Conservation (phyloP, 2,888 invertebrate species). For the Cataglyphis cursor region DNA sequence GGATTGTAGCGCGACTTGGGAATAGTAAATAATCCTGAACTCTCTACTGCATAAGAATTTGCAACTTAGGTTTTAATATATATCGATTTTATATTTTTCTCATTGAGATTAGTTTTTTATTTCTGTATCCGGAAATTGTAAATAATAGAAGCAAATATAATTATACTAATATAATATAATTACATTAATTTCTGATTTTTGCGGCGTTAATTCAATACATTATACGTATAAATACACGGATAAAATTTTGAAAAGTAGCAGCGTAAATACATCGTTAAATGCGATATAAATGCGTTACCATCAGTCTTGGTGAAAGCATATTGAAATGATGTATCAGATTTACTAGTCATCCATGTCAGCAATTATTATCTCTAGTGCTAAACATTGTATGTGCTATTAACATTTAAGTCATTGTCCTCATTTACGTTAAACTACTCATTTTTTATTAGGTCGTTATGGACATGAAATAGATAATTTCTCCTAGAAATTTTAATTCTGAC, state of each 20-base stretch:
- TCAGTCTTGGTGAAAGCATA: constrained; percentile 37
- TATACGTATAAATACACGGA: not conserved
- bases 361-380: constrained; percentile 33
- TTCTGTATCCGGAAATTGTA: not conserved
- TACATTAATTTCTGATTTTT: not conserved
- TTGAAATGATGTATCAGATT: constrained; percentile 27
- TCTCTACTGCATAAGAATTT: constrained; percentile 31
- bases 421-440: constrained; percentile 39
- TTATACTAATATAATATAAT: not conserved
- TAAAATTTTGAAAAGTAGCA: constrained; percentile 30
- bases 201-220: not conserved
- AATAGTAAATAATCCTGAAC: not conserved
- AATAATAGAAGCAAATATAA: not conserved
- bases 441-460: constrained; percentile 1
- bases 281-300: constrained; percentile 10
- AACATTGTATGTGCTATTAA: constrained; percentile 10
- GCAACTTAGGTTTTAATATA: not conserved
- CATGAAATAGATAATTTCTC: constrained; percentile 8
- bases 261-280: constrained; percentile 8
- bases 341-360: constrained; percentile 30
- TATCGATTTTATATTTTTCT: not conserved
- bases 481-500: not conserved
- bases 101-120: not conserved
- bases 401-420: constrained; percentile 29
- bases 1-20: constrained; percentile 5